Base-by-base conservation (phyloP, 2,113 vertebrate genomes). In the Erinaceus europaeus region DNA sequence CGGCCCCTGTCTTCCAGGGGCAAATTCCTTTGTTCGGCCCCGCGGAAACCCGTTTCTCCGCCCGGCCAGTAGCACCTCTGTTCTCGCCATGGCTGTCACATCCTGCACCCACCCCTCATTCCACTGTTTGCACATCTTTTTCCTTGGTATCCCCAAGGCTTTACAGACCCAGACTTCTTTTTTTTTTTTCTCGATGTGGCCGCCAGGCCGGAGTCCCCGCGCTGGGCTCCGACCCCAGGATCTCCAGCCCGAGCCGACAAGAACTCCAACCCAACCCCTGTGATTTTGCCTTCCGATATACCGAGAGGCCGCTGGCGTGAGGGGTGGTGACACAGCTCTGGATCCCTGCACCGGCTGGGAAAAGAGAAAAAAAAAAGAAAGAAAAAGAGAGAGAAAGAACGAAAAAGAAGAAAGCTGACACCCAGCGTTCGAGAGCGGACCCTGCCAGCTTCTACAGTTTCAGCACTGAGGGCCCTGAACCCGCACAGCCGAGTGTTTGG, bases 81-180 rank as follows among this genome's bases (percentile, higher is more conserved):
- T 98, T 98, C 90, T 85, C 4, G 2, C 34, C 38, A 27, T 36
- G 0, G 10, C 67, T 0, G 15, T 50, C 18, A 7, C 82, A 48
- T 9, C 98, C 65, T 20, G 55, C 42, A n/a, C 40, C 44, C 32
- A 18, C 23, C 98, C 97, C n/a, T n/a, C 97, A 96, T 97, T 97
- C 98, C 98, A 97, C 97, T 97, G 97, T 97, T 97, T 97, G 97
- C 97, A 97, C 98, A 97, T 98, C 97, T 9, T 68, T 98, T 97
- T 98, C 98, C 98, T 96, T 97, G 96, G 96, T 97, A 96, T 97
- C 97, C 98, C 97, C 94, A 23, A 10, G 97, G 97, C 97, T 96
- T 95, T 97, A 96, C 97, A 97, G 98, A 98, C 98, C 97, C 98
- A 98, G 98, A 97, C 97, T n/a, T n/a, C n/a, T n/a, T n/a, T n/a